phyloP scores from a whole-genome alignment of 2,888 invertebrate species.

The Ophion ventricosus region DNA sequence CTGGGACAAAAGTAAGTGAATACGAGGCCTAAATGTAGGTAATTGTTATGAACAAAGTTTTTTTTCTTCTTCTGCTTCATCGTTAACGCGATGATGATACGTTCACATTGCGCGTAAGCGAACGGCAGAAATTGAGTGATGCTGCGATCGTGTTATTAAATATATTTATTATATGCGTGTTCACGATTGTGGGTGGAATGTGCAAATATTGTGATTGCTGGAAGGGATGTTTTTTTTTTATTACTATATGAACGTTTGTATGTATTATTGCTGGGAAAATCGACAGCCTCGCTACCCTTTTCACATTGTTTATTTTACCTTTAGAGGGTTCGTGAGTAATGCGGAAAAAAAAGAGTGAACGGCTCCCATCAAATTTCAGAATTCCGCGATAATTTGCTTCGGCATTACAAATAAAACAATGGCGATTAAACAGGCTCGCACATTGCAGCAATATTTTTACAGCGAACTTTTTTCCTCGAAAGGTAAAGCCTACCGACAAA shows the following conservation, averaged over 20 bases:
- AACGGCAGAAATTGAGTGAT: slow-evolving; percentile 26
- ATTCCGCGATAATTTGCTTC: not conserved
- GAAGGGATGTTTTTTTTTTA: slow-evolving; percentile 3
- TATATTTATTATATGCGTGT: slow-evolving; percentile 50
- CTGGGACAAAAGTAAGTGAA: slow-evolving; percentile 85
- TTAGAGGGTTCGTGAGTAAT: not conserved
- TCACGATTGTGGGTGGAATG: slow-evolving; percentile 35
- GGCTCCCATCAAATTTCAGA: slow-evolving; percentile 1
- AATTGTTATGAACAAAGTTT: no score
- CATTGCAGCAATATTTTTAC: not conserved
- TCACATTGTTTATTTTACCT: not conserved
- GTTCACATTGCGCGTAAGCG: slow-evolving; percentile 1
- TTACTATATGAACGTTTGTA: slow-evolving; percentile 7
- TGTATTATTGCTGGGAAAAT: slow-evolving; percentile 4
- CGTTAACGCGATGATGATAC: slow-evolving; percentile 20
- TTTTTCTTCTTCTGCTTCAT: no score
- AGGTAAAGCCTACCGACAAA: not conserved
- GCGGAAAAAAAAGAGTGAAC: not conserved
- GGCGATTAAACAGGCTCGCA: not conserved
- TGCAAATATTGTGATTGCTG: slow-evolving; percentile 51
- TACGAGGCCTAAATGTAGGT: not conserved
- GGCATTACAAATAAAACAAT: not conserved
- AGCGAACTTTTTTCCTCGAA: not conserved
- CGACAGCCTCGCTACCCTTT: not conserved
- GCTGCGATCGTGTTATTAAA: slow-evolving; percentile 26